A percentile compares a stretch with the other conserved stretches of the same genome.
phyloP scores from a whole-genome alignment of 2,113 vertebrate genomes.

The Penelope pileata region DNA sequence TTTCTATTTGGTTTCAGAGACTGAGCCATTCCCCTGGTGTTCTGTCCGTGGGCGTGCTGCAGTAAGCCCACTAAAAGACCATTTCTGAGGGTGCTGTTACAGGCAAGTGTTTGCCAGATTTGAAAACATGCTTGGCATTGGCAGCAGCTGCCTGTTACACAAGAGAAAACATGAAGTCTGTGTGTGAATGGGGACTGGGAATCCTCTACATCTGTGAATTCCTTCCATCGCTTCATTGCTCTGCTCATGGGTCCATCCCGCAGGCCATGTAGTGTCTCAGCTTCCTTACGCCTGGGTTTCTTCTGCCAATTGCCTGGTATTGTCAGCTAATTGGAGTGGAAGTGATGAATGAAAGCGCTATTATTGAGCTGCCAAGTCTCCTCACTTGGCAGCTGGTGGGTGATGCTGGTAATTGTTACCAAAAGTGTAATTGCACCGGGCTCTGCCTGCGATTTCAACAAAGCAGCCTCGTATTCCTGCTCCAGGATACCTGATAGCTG shows the following conservation, averaged over 20 bases:
- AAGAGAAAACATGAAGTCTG: neutral
- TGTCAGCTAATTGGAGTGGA: slow-evolving; percentile 69
- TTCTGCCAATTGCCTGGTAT: slow-evolving; percentile 44
- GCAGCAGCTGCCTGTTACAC: neutral
- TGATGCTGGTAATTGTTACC: slow-evolving; percentile 64
- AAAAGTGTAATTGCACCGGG: slow-evolving; percentile 62
- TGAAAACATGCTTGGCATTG: neutral
- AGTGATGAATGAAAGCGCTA: slow-evolving; percentile 47
- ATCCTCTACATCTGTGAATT: slow-evolving; percentile 1
- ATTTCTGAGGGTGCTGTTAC: neutral
- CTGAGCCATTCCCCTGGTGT: accelerated
- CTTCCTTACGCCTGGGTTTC: slow-evolving; percentile 17
- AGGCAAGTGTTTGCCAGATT: neutral
- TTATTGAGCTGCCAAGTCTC: slow-evolving; percentile 62
- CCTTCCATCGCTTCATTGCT: slow-evolving; percentile 34
- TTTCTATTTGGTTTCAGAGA: neutral
- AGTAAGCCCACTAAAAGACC: neutral
- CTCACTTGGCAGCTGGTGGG: slow-evolving; percentile 39
- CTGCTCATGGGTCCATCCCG: neutral
- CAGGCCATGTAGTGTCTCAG: neutral
- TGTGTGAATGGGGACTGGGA: neutral
- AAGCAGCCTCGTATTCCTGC: slow-evolving; percentile 28
- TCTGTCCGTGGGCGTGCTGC: neutral
- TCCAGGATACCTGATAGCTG: slow-evolving; percentile 15
- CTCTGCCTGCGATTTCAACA: slow-evolving; percentile 51